These are phyloP conservation scores for Drosophila birchii DNA, from an alignment of 2,888 invertebrate genomes.

Conservation along the genomic window DNA sequence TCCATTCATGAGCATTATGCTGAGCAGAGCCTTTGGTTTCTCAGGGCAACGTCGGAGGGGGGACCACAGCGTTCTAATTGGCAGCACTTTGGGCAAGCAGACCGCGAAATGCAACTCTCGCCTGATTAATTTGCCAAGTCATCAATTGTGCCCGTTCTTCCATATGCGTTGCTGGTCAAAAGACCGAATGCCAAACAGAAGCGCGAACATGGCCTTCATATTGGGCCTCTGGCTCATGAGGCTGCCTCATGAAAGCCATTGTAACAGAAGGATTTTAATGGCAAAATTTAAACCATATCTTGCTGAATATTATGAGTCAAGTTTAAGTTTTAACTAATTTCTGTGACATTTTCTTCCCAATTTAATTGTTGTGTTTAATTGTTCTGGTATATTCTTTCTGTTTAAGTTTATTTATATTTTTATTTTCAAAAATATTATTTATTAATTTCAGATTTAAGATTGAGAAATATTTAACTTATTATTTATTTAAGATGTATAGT, in stretches of 20 bases:
- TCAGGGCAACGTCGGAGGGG: not conserved
- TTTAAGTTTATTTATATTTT: not conserved
- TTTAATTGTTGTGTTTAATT: too few relatives aligned
- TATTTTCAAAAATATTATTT: too few relatives aligned
- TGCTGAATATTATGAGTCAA: not conserved
- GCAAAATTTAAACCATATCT: not conserved
- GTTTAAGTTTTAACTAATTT: not conserved
- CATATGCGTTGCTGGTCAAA: slow-evolving; percentile 1
- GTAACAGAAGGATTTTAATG: too few relatives aligned
- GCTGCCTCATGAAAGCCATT: not conserved
- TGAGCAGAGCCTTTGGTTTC: not conserved
- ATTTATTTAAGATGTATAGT: too few relatives aligned
- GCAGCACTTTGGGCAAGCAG: slow-evolving; percentile 9
- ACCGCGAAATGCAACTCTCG: slow-evolving; percentile 14
- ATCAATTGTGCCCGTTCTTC: slow-evolving; percentile 15
- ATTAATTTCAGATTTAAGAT: too few relatives aligned
- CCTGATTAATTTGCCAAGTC: slow-evolving; percentile 28
- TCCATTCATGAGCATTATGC: not conserved
- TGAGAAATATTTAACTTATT: not conserved
- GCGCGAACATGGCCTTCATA: not conserved
- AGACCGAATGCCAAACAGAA: not conserved
- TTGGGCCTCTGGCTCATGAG: not conserved
- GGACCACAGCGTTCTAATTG: slow-evolving; percentile 30
- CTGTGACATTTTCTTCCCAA: not conserved
- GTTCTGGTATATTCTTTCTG: not conserved